Percentiles rank a stretch among this genome's conserved stretches.
These are phyloP conservation scores for Ophthalmolycus amberensis DNA, from an alignment of 2,113 vertebrate genomes.

Conservation along the genomic window DNA sequence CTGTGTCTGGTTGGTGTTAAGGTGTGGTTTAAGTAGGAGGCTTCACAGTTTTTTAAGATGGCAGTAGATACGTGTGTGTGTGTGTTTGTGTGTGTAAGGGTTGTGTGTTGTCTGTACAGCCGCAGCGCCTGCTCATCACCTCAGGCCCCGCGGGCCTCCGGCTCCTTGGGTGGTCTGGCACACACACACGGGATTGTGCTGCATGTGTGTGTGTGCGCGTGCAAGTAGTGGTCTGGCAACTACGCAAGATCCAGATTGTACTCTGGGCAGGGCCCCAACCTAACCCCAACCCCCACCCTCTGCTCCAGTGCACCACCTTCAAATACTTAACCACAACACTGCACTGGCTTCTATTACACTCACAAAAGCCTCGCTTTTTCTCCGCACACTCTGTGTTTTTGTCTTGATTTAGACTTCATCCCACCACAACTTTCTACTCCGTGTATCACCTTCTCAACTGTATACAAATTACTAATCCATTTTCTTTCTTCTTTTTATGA, in stretches of 20 bases:
- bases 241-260: constrained; percentile 84
- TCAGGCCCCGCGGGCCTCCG: constrained; percentile 83
- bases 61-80: constrained; percentile 54
- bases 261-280: constrained; percentile 85
- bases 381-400: constrained; percentile 53
- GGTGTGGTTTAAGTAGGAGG: constrained; percentile 67
- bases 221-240: constrained; percentile 85
- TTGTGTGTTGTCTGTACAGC: constrained; percentile 81
- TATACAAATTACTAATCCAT: neutral
- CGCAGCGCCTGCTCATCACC: constrained; percentile 86
- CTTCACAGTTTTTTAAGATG: constrained; percentile 49
- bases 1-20: constrained; percentile 64
- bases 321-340: constrained; percentile 81
- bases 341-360: constrained; percentile 70
- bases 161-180: constrained; percentile 80
- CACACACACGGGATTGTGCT: constrained; percentile 59
- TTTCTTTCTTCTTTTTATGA: neutral
- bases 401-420: constrained; percentile 19
- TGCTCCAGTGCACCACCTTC: constrained; percentile 82
- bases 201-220: constrained; percentile 25
- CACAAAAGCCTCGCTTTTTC: constrained; percentile 48
- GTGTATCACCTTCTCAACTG: neutral
- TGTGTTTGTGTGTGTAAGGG: constrained; percentile 64
- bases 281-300: constrained; percentile 77
- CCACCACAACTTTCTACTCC: neutral